Base-by-base conservation (phyloP, 2,113 vertebrate species). In the Callipepla squamata region DNA sequence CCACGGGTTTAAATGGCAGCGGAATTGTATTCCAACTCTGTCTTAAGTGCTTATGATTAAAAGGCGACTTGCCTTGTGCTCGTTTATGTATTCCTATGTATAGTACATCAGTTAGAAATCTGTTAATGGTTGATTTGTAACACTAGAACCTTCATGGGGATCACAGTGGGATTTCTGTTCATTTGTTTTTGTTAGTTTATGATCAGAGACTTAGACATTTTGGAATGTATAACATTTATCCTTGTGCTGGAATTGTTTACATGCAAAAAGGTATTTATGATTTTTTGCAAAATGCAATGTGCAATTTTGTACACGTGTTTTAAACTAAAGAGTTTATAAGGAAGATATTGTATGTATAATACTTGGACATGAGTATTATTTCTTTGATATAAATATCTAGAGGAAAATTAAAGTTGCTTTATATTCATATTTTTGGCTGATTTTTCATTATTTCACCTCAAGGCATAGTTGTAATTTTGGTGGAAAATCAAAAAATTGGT, bases 261-360 rank as follows among this genome's bases (percentile, higher is more conserved):
- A 96, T 95, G 79, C 94, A 96, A 97, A 97, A 89, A 95, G 79
- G 92, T 94, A 96, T 93, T 94, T 84, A 97, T 95, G 91, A 97
- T 94, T 94, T 96, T 97, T 96, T 96, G 96, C 94, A 96, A 97
- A 94, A 93, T 90, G 89, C 94, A 87, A 92, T 94, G 97, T 97
- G 96, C 96, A 96, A 97, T 97, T 97, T 97, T 97, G 96, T 96
- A 97, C 86, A 94, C 76, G 97, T 97, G 95, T 97, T 96, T 96
- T 96, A 96, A 97, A 96, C 85, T 94, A 92, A 92, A 96, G 89
- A 92, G 95, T 97, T 97, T 97, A 96, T 96, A 97, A 96, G 91
- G 69, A 95, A 94, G 88, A 97, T 95, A 96, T 89, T 95, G 95
- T 97, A 95, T 97, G 95, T 97, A 95, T 89, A 96, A 51, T 94